phyloP scores from a whole-genome alignment of 2,888 invertebrate genomes.

The Physocephala rufipes region DNA sequence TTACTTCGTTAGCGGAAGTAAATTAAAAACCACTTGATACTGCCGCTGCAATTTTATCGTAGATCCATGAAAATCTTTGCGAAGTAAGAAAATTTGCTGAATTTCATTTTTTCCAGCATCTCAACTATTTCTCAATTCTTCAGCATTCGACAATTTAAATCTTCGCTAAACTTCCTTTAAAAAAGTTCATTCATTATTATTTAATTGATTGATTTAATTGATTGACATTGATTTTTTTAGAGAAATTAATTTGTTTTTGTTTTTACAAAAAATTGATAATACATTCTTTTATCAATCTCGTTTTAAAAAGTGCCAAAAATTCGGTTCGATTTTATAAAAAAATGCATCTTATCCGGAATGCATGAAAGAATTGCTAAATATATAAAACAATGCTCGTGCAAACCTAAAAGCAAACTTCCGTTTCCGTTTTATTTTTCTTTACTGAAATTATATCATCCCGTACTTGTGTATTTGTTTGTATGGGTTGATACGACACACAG shows the following conservation, averaged over 20 bases:
- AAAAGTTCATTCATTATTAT: too few relatives aligned
- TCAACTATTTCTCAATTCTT: slow-evolving; percentile 32
- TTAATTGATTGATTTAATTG: too few relatives aligned
- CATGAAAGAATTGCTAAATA: too few relatives aligned
- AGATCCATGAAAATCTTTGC: slow-evolving; percentile 16
- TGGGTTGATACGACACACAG: neutral
- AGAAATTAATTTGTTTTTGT: too few relatives aligned
- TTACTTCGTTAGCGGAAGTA: slow-evolving; percentile 50
- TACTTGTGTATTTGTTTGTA: neutral
- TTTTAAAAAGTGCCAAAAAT: neutral
- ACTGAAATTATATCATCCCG: neutral
- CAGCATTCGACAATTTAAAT: slow-evolving; percentile 12
- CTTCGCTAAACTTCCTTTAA: too few relatives aligned
- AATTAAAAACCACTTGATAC: slow-evolving; percentile 35
- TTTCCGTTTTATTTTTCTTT: slow-evolving; percentile 7
- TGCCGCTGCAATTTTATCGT: neutral
- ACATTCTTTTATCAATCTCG: neutral
- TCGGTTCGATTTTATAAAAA: neutral
- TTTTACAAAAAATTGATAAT: neutral
- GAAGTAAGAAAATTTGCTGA: neutral
- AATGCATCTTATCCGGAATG: neutral
- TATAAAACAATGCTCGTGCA: slow-evolving; percentile 21
- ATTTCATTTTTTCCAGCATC: slow-evolving; percentile 23
- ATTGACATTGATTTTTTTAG: too few relatives aligned
- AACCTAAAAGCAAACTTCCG: slow-evolving; percentile 15